phyloP scores from a whole-genome alignment of 2,888 invertebrate genomes.

The Julus scandinavius region DNA sequence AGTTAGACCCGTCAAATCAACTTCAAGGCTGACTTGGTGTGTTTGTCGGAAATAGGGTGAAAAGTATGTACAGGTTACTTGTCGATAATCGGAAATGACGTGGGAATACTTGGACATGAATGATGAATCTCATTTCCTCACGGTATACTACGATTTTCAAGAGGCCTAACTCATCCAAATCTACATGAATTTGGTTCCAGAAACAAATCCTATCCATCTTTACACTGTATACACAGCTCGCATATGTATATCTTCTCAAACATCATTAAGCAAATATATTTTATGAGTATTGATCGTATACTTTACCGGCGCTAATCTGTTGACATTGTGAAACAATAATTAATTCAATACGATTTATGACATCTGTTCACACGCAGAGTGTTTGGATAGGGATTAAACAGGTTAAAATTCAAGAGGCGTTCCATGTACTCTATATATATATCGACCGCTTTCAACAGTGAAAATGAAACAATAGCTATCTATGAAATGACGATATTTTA shows the following conservation, averaged over 20 bases:
- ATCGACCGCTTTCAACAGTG: not conserved
- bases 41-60: not conserved
- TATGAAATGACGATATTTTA: not conserved
- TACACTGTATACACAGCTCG: not conserved
- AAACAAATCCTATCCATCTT: not conserved
- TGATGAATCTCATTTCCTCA: constrained; percentile 17
- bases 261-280: not conserved
- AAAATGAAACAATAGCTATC: not conserved
- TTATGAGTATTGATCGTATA: not conserved
- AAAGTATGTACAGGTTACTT: not conserved
- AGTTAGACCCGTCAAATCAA: not conserved
- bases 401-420: not conserved
- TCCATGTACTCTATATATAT: not conserved
- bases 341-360: constrained; percentile 36
- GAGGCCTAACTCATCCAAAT: not conserved
- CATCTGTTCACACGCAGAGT: not conserved
- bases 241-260: not conserved
- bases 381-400: not conserved
- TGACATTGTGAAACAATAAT: constrained; percentile 37
- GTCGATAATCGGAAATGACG: not conserved
- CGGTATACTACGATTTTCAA: not conserved
- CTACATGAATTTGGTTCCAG: not conserved
- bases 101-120: not conserved
- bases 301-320: not conserved
- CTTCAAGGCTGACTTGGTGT: not conserved